phyloP scores from a whole-genome alignment of 2,113 vertebrate species.

The Semicossyphus pulcher region DNA sequence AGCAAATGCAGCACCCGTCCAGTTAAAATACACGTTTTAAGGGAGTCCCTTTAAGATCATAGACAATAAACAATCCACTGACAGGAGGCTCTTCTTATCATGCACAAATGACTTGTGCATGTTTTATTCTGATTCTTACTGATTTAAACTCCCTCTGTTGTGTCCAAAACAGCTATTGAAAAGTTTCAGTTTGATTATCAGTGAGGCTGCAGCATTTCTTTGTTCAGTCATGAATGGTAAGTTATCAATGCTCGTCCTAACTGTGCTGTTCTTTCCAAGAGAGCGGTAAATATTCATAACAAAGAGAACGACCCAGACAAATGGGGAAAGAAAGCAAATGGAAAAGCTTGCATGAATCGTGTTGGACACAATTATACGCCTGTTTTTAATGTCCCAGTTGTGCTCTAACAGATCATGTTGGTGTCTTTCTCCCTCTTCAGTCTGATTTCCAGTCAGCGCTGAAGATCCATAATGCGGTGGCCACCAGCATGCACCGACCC shows the following conservation, averaged over 20 bases:
- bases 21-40: too few relatives aligned
- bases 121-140: background rate
- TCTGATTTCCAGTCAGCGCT: slow-evolving; percentile 96
- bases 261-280: background rate
- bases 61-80: too few relatives aligned
- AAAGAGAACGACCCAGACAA: background rate
- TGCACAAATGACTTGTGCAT: too few relatives aligned
- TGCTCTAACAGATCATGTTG: background rate
- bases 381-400: background rate
- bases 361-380: too few relatives aligned
- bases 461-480: slow-evolving; percentile 96
- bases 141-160: background rate
- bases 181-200: background rate
- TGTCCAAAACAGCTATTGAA: background rate
- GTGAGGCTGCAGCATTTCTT: background rate
- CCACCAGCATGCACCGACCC: slow-evolving; percentile 93
- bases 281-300: background rate
- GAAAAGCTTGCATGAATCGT: background rate
- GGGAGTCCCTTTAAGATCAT: too few relatives aligned
- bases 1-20: too few relatives aligned
- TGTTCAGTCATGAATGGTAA: background rate
- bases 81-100: too few relatives aligned
- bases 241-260: background rate
- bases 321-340: background rate
- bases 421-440: slow-evolving; percentile 36